Conservation (phyloP, 2,888 invertebrate species). For the Tipula helvola region DNA sequence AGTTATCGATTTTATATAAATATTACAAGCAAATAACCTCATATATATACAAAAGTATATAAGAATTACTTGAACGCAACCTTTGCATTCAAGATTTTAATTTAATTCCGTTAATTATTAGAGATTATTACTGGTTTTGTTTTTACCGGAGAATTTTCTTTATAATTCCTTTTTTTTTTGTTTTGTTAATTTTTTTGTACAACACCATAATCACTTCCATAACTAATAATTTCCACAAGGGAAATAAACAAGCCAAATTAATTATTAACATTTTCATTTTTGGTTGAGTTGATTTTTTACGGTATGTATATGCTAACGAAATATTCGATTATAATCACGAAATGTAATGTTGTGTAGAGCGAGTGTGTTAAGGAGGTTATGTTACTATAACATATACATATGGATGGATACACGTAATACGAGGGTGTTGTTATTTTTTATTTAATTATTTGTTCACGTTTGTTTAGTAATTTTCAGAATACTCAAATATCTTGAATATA, state of each 20-base stretch:
- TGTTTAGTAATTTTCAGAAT: no score
- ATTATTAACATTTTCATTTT: constrained; percentile 4
- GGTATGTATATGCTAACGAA: background rate
- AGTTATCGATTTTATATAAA: background rate
- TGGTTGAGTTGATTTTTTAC: background rate
- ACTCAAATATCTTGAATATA: no score
- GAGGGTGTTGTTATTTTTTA: no score
- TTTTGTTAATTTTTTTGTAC: background rate
- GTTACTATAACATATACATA: no score
- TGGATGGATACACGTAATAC: no score
- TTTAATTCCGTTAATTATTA: background rate
- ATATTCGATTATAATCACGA: background rate
- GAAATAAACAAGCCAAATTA: background rate
- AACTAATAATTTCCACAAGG: background rate
- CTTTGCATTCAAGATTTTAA: background rate
- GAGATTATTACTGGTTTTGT: background rate
- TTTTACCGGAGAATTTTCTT: background rate
- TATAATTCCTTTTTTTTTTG: background rate
- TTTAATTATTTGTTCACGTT: no score
- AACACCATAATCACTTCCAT: background rate
- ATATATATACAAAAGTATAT: background rate
- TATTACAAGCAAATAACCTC: background rate
- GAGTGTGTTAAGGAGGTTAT: no score
- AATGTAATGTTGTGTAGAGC: background rate
- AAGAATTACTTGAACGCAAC: background rate